Evolutionary conservation across 53 echinoderm and acorn worm species (phyloP), one percentile per base, ranked within the genome.

Genomic region (Actinopyga echinites): DNA sequence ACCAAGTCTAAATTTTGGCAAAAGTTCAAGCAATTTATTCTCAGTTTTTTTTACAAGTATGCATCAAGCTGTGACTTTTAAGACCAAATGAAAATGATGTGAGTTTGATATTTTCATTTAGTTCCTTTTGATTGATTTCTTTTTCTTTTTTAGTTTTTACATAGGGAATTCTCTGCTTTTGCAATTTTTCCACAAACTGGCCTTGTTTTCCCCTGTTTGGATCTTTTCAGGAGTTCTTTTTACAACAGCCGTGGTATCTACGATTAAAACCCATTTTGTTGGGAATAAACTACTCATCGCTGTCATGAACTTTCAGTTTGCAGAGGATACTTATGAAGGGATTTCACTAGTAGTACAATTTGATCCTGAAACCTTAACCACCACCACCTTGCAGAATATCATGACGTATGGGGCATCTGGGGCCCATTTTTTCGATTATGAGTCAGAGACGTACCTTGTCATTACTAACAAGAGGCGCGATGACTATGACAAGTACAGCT

Each of bases 381-480:
- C 86, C 17, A 60, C 8, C 4, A 67, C 53, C 49, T 67, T 91
- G 20, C 91, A 91, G 83, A 79, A 84, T 40, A 28, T 95, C 25
- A 12, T 31, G 9, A 95, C 95, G 0, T 22, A 85, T 0, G 93
- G 93, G 4, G 91, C 87, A 0, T 79, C 93, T 26, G 89, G 89
- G 29, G 56, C 91, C 1, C 75, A 85, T 11, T 86, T 75, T 36
- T 93, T 95, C 64, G 78, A 87, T 24, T 93, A 87, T 33, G 91
- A 89, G 34, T 91, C 89, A 2, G 89, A 91, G 45, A 80, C 84
- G 1, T 93, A 89, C 55, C 65, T 95, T 0, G 85, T 74, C 4
- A 25, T 93, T n/a, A 83, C 91, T 29, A 93, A 95, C 60, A 28
- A 82, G 61, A 87, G 83, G 28, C 43, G 29, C 11, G 86, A 93